These are phyloP conservation scores for Sparus aurata DNA, from an alignment of 2,797 vertebrate species.

Conservation along the genomic window DNA sequence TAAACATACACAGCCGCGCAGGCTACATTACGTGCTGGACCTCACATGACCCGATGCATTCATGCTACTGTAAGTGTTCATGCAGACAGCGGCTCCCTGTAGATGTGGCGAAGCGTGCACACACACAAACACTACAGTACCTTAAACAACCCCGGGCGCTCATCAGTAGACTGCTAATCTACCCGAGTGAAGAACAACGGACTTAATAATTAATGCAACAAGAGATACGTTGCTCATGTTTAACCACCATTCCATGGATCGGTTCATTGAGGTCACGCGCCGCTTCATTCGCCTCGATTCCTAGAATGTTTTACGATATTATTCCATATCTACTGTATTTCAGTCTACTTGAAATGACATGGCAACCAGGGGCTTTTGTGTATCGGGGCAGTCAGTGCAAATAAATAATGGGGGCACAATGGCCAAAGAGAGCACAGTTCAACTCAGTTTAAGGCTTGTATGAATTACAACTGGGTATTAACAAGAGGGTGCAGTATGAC, in stretches of 20 bases:
- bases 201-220: constrained; percentile 89
- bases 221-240: constrained; percentile 86
- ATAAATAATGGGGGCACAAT: constrained; percentile 48
- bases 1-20: constrained; percentile 65
- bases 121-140: constrained; percentile 67
- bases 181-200: constrained; percentile 83
- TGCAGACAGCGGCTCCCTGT: constrained; percentile 36
- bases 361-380: constrained; percentile 5
- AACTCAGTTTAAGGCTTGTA: constrained; percentile 58
- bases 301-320: constrained; percentile 57
- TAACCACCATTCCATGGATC: constrained; percentile 85
- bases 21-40: constrained; percentile 68
- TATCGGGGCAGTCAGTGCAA: constrained; percentile 36
- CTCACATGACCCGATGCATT: constrained; percentile 76
- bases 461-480: constrained; percentile 66
- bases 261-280: constrained; percentile 74
- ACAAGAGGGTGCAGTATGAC: constrained; percentile 56
- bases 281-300: constrained; percentile 54
- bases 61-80: constrained; percentile 64
- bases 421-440: constrained; percentile 49
- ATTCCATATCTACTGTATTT: constrained; percentile 29
- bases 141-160: constrained; percentile 82
- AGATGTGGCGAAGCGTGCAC: constrained; percentile 44
- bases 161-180: constrained; percentile 84
- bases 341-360: constrained; percentile 28